These are phyloP conservation scores for Ichneumoninae sp. DNA, from an alignment of 2,888 invertebrate species.

Conservation along the genomic window DNA sequence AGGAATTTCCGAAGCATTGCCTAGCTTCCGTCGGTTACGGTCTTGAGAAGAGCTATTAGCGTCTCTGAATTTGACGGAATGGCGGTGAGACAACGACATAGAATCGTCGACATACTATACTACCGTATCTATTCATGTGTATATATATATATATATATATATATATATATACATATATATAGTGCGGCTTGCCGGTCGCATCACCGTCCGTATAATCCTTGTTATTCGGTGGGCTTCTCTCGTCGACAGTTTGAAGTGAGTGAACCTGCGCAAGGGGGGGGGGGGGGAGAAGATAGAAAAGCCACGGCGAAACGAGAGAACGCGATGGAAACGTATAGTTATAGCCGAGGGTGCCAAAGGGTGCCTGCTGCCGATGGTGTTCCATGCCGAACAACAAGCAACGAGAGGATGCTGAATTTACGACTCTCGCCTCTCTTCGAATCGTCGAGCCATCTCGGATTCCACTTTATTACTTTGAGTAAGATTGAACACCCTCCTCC, in stretches of 20 bases:
- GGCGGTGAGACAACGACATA: neutral
- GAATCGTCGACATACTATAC: conserved; percentile 21
- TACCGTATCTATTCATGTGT: neutral
- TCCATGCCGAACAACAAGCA: conserved; percentile 33
- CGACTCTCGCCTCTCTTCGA: conserved; percentile 71
- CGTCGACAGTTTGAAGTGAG: conserved; percentile 72
- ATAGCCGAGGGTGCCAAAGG: conserved; percentile 21
- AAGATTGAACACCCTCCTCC: conserved; percentile 68
- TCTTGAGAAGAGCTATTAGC: conserved; percentile 55
- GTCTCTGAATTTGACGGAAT: conserved; percentile 23
- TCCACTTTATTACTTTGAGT: conserved; percentile 77
- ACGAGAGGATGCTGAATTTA: conserved; percentile 73
- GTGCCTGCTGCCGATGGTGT: conserved; percentile 35
- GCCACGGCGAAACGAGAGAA: conserved; percentile 25
- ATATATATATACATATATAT: neutral
- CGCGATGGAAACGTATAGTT: conserved; percentile 36
- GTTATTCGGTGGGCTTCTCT: conserved; percentile 72
- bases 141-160: neutral
- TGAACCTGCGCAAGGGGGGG: conserved; percentile 59
- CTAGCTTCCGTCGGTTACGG: conserved; percentile 58
- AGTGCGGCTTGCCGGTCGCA: conserved; percentile 12
- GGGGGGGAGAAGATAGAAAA: conserved; percentile 42
- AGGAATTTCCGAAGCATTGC: conserved; percentile 59
- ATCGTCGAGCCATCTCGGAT: conserved; percentile 75
- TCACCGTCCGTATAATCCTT: conserved; percentile 69